Conservation (phyloP, 2,797 vertebrate genomes). For the Xenopus petersii region DNA sequence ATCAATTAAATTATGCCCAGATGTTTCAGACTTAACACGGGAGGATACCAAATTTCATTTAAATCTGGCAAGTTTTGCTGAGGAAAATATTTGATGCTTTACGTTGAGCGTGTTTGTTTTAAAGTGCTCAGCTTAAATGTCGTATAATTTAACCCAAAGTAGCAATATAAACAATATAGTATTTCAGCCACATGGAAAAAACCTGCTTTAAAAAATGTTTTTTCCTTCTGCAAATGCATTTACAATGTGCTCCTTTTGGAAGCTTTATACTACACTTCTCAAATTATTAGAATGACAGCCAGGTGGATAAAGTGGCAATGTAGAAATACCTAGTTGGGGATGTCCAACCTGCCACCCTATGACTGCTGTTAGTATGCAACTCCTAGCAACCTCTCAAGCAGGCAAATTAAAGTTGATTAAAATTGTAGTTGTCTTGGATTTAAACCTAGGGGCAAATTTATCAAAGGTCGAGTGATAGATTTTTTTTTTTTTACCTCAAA, state of each 20-base stretch:
- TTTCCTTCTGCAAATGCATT: slow-evolving; percentile 20
- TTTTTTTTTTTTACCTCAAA: too few species aligned
- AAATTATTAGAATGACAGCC: too few species aligned
- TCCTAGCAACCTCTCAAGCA: too few species aligned
- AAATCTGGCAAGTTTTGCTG: slow-evolving; percentile 38
- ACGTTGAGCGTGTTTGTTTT: slow-evolving; percentile 39
- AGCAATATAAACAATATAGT: slow-evolving; percentile 45
- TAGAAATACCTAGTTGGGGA: too few species aligned
- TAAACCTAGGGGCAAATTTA: too few species aligned
- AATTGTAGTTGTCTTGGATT: too few species aligned
- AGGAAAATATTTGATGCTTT: slow-evolving; percentile 33
- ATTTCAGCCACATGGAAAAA: slow-evolving; percentile 27
- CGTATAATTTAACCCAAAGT: slow-evolving; percentile 43
- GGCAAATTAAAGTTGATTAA: too few species aligned
- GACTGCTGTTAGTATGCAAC: too few species aligned
- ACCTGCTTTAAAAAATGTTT: slow-evolving; percentile 1
- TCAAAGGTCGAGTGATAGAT: too few species aligned
- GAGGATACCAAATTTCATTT: slow-evolving; percentile 43
- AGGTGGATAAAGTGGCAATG: too few species aligned
- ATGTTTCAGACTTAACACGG: slow-evolving; percentile 33
- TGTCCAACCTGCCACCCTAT: too few species aligned
- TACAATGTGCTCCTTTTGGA: slow-evolving; percentile 32
- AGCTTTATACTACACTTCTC: slow-evolving; percentile 15
- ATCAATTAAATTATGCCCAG: slow-evolving; percentile 44
- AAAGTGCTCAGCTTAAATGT: slow-evolving; percentile 34